A percentile compares a stretch with the other conserved stretches of the same genome.
Conservation (phyloP, 2,888 invertebrate genomes). For the Aleiodes testaceus region DNA sequence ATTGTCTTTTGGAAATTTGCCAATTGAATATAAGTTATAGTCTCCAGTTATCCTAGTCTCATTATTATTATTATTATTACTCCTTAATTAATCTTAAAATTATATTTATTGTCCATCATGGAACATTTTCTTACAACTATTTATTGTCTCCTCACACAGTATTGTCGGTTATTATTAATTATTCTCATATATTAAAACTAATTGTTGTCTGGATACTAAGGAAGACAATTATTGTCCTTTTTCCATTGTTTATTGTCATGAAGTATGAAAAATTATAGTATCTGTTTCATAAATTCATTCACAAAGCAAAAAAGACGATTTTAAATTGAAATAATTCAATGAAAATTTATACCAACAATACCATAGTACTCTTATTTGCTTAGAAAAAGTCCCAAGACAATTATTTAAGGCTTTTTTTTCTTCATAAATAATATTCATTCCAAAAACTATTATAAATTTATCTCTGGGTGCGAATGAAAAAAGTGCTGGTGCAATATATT, state of each 20-base stretch:
- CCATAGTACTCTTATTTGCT: constrained; percentile 58
- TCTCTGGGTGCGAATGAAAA: constrained; percentile 65
- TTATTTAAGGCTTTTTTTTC: constrained; percentile 62
- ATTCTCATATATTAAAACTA: constrained; percentile 52
- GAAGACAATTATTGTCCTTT: constrained; percentile 61
- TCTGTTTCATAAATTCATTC: neutral
- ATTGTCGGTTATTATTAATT: constrained; percentile 70
- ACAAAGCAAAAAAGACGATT: constrained; percentile 11
- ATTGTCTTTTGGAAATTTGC: too few species aligned
- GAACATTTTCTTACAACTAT: constrained; percentile 68
- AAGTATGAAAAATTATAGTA: neutral
- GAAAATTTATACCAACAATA: constrained; percentile 60
- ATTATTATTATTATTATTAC: constrained; percentile 26
- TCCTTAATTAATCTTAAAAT: constrained; percentile 51
- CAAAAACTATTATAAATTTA: constrained; percentile 59
- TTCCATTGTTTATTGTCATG: constrained; percentile 35
- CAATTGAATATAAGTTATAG: neutral
- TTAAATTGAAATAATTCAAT: neutral
- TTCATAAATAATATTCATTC: constrained; percentile 60
- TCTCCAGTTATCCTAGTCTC: constrained; percentile 9
- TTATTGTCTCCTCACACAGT: constrained; percentile 73
- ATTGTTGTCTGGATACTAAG: constrained; percentile 71
- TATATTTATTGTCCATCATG: constrained; percentile 68
- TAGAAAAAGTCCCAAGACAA: constrained; percentile 59
- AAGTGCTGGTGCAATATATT: constrained; percentile 70